phyloP scores from a whole-genome alignment of 2,797 vertebrate species.

The Pagetopsis macropterus region DNA sequence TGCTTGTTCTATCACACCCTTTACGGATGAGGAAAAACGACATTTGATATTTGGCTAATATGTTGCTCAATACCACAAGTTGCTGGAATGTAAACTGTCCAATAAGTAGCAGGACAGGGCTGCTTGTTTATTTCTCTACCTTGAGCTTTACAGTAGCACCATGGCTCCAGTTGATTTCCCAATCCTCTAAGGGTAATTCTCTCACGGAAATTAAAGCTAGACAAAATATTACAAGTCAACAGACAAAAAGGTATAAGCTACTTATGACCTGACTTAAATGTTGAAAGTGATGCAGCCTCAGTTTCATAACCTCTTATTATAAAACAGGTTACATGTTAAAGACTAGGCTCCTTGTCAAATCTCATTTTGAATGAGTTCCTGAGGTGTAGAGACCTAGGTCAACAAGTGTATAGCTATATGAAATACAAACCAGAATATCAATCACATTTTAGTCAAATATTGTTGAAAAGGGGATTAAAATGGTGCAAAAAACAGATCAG shows the following conservation, averaged over 20 bases:
- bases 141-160: background rate
- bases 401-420: background rate
- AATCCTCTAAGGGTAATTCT: background rate
- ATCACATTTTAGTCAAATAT: slow-evolving; percentile 4
- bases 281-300: background rate
- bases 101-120: background rate
- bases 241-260: background rate
- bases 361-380: background rate
- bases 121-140: background rate
- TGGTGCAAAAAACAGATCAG: slow-evolving; percentile 7
- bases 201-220: background rate
- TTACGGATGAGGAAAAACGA: background rate
- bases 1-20: background rate
- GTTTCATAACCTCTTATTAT: background rate
- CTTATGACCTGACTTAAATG: background rate
- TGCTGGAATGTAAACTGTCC: background rate
- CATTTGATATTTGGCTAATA: background rate
- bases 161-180: background rate
- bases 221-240: slow-evolving; percentile 1
- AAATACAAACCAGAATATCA: slow-evolving; percentile 14
- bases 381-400: slow-evolving; percentile 8
- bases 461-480: slow-evolving; percentile 6
- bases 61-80: background rate
- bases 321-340: background rate
- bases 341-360: background rate